These are phyloP conservation scores for Acleris laterana DNA, from an alignment of 2,888 invertebrate genomes.

Conservation along the genomic window DNA sequence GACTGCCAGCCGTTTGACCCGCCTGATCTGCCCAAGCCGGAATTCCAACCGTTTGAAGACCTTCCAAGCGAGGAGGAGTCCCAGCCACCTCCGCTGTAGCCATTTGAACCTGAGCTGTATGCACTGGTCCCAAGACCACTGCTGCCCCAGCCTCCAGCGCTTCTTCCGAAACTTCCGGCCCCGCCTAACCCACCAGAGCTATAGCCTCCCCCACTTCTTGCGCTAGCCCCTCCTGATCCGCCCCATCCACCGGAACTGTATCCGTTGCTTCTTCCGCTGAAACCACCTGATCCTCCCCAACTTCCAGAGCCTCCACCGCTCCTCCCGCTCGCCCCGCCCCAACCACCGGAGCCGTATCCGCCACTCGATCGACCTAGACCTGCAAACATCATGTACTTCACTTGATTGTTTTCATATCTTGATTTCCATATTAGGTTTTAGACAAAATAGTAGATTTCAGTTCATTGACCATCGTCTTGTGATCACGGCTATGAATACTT, in stretches of 20 bases:
- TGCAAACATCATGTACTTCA: not conserved
- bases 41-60: slow-evolving; percentile 23
- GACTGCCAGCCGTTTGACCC: slow-evolving; percentile 43
- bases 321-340: slow-evolving; percentile 25
- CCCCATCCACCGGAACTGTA: slow-evolving; percentile 16
- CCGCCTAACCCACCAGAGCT: slow-evolving; percentile 10
- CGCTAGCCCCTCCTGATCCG: slow-evolving; percentile 8
- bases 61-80: slow-evolving; percentile 20
- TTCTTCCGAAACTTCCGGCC: slow-evolving; percentile 5
- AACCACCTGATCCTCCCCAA: slow-evolving; percentile 20
- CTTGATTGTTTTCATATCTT: too few relatives aligned
- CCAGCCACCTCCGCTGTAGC: slow-evolving; percentile 23
- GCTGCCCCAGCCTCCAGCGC: slow-evolving; percentile 16
- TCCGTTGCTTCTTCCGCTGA: slow-evolving; percentile 12
- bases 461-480: too few relatives aligned
- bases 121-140: slow-evolving; percentile 2
- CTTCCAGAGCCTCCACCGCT: slow-evolving; percentile 30
- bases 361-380: slow-evolving; percentile 26
- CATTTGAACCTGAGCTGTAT: slow-evolving; percentile 4
- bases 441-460: too few relatives aligned
- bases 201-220: slow-evolving; percentile 1
- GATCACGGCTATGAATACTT: too few relatives aligned
- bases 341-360: slow-evolving; percentile 19
- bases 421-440: too few relatives aligned
- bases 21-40: slow-evolving; percentile 16